Conservation (phyloP, 23 tunicate genomes). For the Styela clava region DNA sequence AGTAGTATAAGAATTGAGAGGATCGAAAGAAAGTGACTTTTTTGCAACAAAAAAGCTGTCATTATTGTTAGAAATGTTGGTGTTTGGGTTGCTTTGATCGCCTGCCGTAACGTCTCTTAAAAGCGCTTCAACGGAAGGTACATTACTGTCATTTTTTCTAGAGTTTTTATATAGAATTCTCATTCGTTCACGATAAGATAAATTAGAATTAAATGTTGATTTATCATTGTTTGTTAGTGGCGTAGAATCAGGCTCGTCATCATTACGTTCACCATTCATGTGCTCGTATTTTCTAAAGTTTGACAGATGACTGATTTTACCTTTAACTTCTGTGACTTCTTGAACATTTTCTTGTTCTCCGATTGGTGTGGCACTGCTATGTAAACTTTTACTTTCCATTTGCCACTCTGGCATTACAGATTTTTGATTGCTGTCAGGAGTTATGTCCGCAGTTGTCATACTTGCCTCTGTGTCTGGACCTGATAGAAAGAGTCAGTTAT, state of each 20-base stretch:
- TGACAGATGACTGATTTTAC: slow-evolving; percentile 7
- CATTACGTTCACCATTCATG: background rate
- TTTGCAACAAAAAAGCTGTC: background rate
- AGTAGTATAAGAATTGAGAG: too few species aligned
- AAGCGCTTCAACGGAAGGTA: slow-evolving; percentile 6
- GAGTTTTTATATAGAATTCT: background rate
- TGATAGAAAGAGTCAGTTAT: background rate
- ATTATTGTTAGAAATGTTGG: slow-evolving; percentile 7
- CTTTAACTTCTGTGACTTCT: slow-evolving; percentile 30
- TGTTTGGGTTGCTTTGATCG: background rate
- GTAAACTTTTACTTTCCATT: slow-evolving; percentile 58
- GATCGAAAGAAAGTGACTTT: background rate
- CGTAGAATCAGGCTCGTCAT: background rate
- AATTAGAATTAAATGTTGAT: background rate
- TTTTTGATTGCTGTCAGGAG: slow-evolving; percentile 8
- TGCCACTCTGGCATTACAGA: slow-evolving; percentile 47
- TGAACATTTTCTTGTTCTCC: background rate
- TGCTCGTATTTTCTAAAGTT: background rate
- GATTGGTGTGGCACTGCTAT: slow-evolving; percentile 59
- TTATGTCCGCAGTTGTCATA: slow-evolving; percentile 16
- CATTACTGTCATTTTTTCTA: slow-evolving; percentile 21
- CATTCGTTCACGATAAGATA: background rate
- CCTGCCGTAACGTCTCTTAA: slow-evolving; percentile 6
- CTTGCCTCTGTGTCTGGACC: slow-evolving; percentile 2
- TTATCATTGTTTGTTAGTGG: background rate